A percentile compares a stretch with the other conserved stretches of the same genome.
phyloP scores from a whole-genome alignment of 2,113 vertebrate genomes.

The Pristiophorus japonicus region DNA sequence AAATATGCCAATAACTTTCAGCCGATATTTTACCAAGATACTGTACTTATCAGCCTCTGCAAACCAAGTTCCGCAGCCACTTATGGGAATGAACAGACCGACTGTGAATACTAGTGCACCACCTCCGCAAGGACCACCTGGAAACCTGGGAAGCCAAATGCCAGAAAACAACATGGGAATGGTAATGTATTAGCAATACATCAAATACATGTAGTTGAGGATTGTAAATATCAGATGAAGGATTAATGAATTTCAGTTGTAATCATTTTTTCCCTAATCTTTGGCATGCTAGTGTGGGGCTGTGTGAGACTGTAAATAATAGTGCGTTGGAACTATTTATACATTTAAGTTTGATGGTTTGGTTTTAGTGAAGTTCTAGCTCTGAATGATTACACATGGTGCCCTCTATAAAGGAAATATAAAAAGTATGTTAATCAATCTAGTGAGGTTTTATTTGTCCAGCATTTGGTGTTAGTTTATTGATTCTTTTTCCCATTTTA shows the following conservation, averaged over 20 bases:
- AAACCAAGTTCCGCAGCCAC: conserved; percentile 30
- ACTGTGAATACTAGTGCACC: conserved; percentile 29
- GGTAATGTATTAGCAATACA: conserved; percentile 32
- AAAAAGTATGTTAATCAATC: neutral
- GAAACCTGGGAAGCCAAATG: conserved; percentile 31
- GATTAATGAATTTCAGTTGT: no score
- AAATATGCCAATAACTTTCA: neutral
- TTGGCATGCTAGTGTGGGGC: neutral
- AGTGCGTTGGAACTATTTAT: neutral
- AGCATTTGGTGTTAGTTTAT: neutral
- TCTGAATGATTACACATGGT: no score
- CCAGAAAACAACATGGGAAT: conserved; percentile 35
- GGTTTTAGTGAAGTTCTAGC: neutral
- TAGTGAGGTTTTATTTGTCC: neutral
- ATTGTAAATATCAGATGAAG: neutral
- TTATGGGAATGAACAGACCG: conserved; percentile 35
- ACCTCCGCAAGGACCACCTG: conserved; percentile 35
- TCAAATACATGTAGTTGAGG: no score
- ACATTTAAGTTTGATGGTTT: neutral
- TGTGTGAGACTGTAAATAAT: neutral
- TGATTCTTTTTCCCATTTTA: neutral
- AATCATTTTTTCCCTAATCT: neutral
- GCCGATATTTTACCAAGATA: neutral
- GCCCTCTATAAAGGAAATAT: neutral
- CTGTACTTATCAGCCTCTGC: neutral